Evolutionary conservation across 2,113 vertebrate species (phyloP).

Genomic region (Seriola dumerili): DNA sequence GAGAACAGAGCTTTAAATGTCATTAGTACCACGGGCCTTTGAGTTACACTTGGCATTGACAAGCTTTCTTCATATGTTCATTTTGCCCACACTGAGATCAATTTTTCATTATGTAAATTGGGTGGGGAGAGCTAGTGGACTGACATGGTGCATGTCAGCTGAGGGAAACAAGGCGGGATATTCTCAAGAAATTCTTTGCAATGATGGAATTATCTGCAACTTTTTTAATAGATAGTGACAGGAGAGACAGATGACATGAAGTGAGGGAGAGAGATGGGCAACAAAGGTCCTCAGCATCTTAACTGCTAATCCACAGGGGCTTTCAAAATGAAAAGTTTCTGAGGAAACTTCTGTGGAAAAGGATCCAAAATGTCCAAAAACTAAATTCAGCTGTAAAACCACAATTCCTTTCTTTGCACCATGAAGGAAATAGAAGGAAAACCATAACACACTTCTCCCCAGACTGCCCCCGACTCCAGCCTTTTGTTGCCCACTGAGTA

Average conservation of each 20-base stretch:
- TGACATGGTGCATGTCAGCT: no score
- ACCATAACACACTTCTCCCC: not conserved
- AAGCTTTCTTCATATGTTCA: no score
- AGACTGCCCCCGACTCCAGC: constrained; percentile 1
- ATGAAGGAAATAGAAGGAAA: not conserved
- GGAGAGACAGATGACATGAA: not conserved
- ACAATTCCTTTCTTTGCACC: not conserved
- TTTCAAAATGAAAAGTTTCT: not conserved
- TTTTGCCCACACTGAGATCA: no score
- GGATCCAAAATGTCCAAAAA: not conserved
- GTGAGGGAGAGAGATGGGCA: not conserved
- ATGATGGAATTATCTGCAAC: not conserved
- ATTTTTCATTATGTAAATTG: no score
- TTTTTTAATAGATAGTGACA: not conserved
- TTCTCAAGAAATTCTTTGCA: not conserved
- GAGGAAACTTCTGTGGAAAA: not conserved
- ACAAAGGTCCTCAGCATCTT: not conserved
- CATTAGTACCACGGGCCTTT: no score
- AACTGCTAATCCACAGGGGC: not conserved
- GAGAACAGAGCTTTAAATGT: no score
- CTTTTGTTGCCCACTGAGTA: not conserved
- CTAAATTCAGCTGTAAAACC: not conserved
- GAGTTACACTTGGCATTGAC: no score
- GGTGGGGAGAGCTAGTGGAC: no score
- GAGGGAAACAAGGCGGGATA: no score